phyloP scores from a whole-genome alignment of 2,797 vertebrate species.

The Cynopterus sphinx region DNA sequence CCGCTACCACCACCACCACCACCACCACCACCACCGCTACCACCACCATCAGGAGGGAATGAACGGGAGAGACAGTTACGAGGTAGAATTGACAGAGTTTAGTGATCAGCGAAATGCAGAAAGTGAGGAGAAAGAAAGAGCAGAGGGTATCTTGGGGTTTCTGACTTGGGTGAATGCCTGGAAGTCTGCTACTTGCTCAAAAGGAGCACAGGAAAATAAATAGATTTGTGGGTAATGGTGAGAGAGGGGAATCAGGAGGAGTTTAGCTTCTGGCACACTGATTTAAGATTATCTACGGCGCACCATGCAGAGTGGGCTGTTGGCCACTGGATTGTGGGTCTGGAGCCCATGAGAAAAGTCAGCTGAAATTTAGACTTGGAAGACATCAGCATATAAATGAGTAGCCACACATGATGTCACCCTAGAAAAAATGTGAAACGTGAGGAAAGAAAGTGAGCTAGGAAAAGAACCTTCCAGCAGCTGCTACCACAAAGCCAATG shows the following conservation, averaged over 20 bases:
- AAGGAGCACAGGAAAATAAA: not conserved
- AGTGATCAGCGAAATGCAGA: not conserved
- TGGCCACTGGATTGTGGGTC: not conserved
- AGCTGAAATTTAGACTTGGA: constrained; percentile 2
- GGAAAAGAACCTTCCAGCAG: not conserved
- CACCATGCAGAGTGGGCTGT: not conserved
- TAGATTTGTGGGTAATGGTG: not conserved
- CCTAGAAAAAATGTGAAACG: constrained; percentile 11
- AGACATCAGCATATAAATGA: not conserved
- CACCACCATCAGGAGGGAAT: not conserved
- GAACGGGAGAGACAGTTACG: not conserved
- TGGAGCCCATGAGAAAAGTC: not conserved
- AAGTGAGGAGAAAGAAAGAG: not conserved
- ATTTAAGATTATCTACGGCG: not conserved
- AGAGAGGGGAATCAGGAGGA: not conserved
- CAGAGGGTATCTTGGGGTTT: not conserved
- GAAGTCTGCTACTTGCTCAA: not conserved
- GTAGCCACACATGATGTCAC: not conserved
- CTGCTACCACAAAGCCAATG: not conserved
- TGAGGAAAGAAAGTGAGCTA: not conserved
- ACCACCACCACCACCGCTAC: accelerated
- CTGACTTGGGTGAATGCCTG: not conserved
- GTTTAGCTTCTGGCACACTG: not conserved
- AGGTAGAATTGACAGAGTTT: not conserved
- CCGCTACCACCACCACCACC: too few species aligned